Base-by-base conservation (phyloP, 2,113 vertebrate species). In the Carassius gibelio region DNA sequence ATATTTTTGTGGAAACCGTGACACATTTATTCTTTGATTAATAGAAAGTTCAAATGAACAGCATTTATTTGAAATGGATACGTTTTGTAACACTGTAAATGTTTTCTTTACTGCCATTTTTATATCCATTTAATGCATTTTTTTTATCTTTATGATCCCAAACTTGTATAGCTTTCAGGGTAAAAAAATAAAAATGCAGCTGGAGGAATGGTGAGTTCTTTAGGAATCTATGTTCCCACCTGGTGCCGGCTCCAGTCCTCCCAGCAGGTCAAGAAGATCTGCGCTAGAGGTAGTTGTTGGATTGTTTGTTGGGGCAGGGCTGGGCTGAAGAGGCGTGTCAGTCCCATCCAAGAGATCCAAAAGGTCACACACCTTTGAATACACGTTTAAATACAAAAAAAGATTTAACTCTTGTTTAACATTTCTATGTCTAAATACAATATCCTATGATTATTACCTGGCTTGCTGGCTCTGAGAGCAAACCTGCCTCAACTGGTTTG, bases 281-380 rank as follows among this genome's bases (percentile, higher is more conserved):
- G 90, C 78, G n/a, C 81, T 89, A 87, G 69, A 89, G 45, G 86
- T 36, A 66, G 72, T 88, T 21, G 61, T 71, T 0, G 86, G n/a
- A 26, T 79, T 7, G 75, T 50, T 82, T 76, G 52, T 71, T 78
- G 50, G 88, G 82, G 5, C 50, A 4, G 38, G 75, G 84, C 66
- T 86, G 69, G 87, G 87, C 89, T 89, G 87, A 82, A 55, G 72
- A 81, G 84, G 83, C 82, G 87, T 85, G n/a, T 92, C 93, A 9
- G 95, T 91, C 68, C 94, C 94, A 55, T 95, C 93, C 55, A 97
- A 92, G 84, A 97, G 89, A 88, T 96, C 94, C 89, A 96, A 81
- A 48, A 97, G 95, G 30, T 96, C 93, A 76, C 93, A 94, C 72
- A 94, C 92, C 96, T n/a, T 42, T 42, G 36, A 21, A 82, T 15